Conservation (phyloP, 2,797 vertebrate species). For the Gorsachius magnificus region DNA sequence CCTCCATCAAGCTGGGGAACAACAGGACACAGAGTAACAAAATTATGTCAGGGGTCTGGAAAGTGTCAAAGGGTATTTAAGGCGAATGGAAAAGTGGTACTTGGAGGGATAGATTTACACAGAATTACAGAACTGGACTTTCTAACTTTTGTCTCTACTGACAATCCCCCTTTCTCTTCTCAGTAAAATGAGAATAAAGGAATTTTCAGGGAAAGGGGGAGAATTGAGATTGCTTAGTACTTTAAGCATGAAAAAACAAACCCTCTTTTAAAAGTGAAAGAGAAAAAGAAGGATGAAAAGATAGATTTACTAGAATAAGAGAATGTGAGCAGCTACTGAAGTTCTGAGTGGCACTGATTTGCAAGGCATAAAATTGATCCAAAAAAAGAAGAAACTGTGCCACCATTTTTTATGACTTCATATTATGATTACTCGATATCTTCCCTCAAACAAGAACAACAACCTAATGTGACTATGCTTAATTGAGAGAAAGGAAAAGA, state of each 20-base stretch:
- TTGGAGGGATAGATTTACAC: neutral
- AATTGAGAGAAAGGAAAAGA: neutral
- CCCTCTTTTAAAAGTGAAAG: neutral
- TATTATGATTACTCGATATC: neutral
- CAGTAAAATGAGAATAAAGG: slow-evolving; percentile 17
- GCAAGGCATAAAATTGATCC: neutral
- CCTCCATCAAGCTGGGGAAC: neutral
- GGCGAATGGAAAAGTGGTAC: neutral
- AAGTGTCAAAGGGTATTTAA: neutral
- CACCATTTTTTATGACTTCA: neutral
- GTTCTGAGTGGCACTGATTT: neutral
- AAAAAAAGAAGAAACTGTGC: neutral
- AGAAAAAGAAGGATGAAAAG: neutral
- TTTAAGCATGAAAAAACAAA: neutral
- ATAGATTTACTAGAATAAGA: neutral
- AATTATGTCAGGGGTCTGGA: neutral
- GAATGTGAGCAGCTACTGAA: neutral
- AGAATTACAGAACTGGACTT: slow-evolving; percentile 1
- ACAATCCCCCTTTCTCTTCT: slow-evolving; percentile 24
- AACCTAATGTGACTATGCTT: neutral
- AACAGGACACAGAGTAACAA: neutral
- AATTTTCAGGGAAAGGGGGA: neutral
- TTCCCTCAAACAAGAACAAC: neutral
- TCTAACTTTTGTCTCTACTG: slow-evolving; percentile 22
- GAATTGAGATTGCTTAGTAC: neutral